Conservation (phyloP, 2,797 vertebrate genomes). For the Sparus aurata region DNA sequence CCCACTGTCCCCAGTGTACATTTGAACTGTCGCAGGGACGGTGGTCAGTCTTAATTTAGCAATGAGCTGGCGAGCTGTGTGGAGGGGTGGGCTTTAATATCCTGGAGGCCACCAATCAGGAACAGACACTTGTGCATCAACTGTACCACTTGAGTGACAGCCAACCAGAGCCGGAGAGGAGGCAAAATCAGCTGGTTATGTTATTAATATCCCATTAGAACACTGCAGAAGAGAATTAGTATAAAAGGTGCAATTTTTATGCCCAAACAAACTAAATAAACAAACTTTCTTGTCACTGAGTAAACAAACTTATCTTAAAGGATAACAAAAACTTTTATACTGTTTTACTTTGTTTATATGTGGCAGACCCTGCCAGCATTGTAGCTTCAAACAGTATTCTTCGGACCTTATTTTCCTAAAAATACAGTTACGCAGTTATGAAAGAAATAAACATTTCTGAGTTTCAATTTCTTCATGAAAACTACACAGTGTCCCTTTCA, state of each 20-base stretch:
- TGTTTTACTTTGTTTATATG: too few species aligned
- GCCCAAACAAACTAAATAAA: too few species aligned
- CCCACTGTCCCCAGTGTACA: slow-evolving; percentile 34
- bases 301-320: too few species aligned
- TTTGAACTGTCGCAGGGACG: slow-evolving; percentile 47
- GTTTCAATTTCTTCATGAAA: too few species aligned
- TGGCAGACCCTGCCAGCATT: too few species aligned
- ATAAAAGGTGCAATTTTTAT: too few species aligned
- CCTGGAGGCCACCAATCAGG: slow-evolving; percentile 56
- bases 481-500: neutral
- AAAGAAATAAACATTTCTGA: too few species aligned
- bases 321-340: too few species aligned
- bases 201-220: neutral
- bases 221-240: neutral
- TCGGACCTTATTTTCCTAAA: too few species aligned
- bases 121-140: slow-evolving; percentile 66
- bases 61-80: slow-evolving; percentile 39
- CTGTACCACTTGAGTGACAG: slow-evolving; percentile 21
- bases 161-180: slow-evolving; percentile 21
- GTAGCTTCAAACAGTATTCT: too few species aligned
- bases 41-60: slow-evolving; percentile 71
- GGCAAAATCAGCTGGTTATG: slow-evolving; percentile 15
- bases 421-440: too few species aligned
- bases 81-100: slow-evolving; percentile 11
- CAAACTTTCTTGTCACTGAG: too few species aligned